Percentiles rank a stretch among this genome's conserved stretches.
These are phyloP conservation scores for Cynocephalus volans DNA, from an alignment of 2,113 vertebrate genomes.

Conservation along the genomic window DNA sequence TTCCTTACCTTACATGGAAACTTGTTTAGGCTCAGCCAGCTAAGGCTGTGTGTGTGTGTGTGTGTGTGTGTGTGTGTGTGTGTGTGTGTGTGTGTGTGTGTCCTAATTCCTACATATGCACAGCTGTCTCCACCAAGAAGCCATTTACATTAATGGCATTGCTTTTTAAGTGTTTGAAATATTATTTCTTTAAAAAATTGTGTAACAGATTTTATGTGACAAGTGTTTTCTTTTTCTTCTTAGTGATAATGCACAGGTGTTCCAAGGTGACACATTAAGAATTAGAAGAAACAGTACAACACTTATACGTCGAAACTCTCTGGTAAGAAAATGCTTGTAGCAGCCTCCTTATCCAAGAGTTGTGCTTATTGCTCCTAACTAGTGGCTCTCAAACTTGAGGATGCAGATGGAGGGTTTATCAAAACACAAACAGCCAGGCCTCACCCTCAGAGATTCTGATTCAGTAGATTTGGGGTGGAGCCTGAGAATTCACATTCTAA, in stretches of 20 bases:
- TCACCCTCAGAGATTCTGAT: constrained; percentile 12
- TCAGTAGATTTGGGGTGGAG: not conserved
- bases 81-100: not conserved
- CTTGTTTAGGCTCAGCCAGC: constrained; percentile 36
- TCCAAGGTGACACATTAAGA: not conserved
- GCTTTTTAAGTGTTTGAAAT: constrained; percentile 48
- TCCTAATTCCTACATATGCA: constrained; percentile 38
- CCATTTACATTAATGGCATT: constrained; percentile 10
- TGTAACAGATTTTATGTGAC: constrained; percentile 27
- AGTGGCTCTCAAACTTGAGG: constrained; percentile 34
- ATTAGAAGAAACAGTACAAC: constrained; percentile 44
- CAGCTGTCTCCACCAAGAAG: constrained; percentile 24
- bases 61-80: not conserved
- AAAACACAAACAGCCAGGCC: not conserved
- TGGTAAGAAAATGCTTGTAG: constrained; percentile 71
- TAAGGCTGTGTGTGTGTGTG: not conserved
- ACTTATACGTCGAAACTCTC: not conserved
- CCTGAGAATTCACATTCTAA: constrained; percentile 57
- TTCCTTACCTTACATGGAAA: constrained; percentile 63
- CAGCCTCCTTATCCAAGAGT: not conserved
- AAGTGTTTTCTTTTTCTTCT: constrained; percentile 61
- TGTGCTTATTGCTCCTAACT: not conserved
- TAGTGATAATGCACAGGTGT: constrained; percentile 67
- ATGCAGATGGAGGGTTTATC: not conserved
- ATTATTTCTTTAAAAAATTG: constrained; percentile 24